A percentile compares a stretch with the other conserved stretches of the same genome.
These are phyloP conservation scores for Pimpla rufipes DNA, from an alignment of 2,888 invertebrate species.

Conservation along the genomic window DNA sequence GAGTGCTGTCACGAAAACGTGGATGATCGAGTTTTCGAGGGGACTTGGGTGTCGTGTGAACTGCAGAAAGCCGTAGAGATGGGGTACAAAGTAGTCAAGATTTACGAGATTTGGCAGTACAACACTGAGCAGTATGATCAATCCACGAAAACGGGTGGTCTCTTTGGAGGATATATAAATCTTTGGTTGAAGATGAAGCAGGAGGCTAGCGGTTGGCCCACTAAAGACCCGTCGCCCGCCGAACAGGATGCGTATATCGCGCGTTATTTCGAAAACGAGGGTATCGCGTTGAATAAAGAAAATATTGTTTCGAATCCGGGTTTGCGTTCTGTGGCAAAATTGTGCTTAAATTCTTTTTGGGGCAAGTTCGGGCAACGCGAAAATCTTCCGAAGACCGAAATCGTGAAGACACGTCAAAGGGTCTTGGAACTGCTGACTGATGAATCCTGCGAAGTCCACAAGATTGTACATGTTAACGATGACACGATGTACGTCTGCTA, in stretches of 20 bases:
- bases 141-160: conserved; percentile 47
- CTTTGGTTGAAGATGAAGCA: conserved; percentile 74
- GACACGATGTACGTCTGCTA: conserved; percentile 69
- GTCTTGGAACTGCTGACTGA: conserved; percentile 63
- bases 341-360: conserved; percentile 76
- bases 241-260: conserved; percentile 44
- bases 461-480: conserved; percentile 67
- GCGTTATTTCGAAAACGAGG: conserved; percentile 63
- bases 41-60: conserved; percentile 79
- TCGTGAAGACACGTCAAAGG: conserved; percentile 58
- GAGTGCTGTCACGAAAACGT: background rate
- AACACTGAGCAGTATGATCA: conserved; percentile 67
- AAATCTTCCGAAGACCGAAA: conserved; percentile 61
- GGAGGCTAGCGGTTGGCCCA: conserved; percentile 74
- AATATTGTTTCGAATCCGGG: conserved; percentile 73
- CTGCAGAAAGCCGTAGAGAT: conserved; percentile 75
- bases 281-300: conserved; percentile 68
- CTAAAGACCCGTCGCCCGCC: conserved; percentile 33
- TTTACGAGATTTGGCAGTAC: conserved; percentile 73
- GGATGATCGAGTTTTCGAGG: conserved; percentile 63
- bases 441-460: conserved; percentile 62
- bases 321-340: conserved; percentile 73
- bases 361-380: conserved; percentile 70
- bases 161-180: conserved; percentile 76
- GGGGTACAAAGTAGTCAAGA: background rate